These are phyloP conservation scores for Brenthis hecate DNA, from an alignment of 2,888 invertebrate genomes.

Conservation along the genomic window DNA sequence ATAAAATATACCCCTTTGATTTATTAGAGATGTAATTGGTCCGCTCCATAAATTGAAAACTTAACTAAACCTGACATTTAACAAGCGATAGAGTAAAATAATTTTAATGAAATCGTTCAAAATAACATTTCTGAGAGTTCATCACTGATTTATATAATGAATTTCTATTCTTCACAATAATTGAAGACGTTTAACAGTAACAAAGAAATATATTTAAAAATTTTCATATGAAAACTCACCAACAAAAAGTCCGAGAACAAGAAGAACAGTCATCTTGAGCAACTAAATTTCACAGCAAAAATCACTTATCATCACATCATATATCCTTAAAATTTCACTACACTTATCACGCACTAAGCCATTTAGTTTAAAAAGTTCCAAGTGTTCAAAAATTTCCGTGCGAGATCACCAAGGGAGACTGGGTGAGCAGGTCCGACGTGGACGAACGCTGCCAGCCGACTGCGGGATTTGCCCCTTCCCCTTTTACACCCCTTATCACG, in stretches of 20 bases:
- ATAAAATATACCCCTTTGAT: slow-evolving; percentile 9
- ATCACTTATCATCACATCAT: slow-evolving; percentile 53
- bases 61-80: background rate
- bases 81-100: background rate
- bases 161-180: background rate
- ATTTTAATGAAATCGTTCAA: background rate
- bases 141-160: too few relatives aligned
- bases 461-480: slow-evolving; percentile 56
- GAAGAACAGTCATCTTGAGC: slow-evolving; percentile 55
- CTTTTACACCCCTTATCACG: slow-evolving; percentile 68
- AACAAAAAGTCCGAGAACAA: slow-evolving; percentile 58
- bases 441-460: slow-evolving; percentile 51
- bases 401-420: background rate
- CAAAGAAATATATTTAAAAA: too few relatives aligned
- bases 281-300: slow-evolving; percentile 44
- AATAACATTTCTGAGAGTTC: too few relatives aligned
- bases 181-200: too few relatives aligned
- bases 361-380: slow-evolving; percentile 32
- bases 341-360: slow-evolving; percentile 27
- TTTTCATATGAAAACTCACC: slow-evolving; percentile 48
- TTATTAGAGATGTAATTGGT: slow-evolving; percentile 17
- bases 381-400: slow-evolving; percentile 26
- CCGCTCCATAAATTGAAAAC: slow-evolving; percentile 1
- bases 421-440: slow-evolving; percentile 39
- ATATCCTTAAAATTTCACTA: slow-evolving; percentile 20